Evolutionary conservation across 1,140 invertebrate genomes (phyloP), one percentile per base, ranked within the genome.

Genomic region (Telenomus remus): DNA sequence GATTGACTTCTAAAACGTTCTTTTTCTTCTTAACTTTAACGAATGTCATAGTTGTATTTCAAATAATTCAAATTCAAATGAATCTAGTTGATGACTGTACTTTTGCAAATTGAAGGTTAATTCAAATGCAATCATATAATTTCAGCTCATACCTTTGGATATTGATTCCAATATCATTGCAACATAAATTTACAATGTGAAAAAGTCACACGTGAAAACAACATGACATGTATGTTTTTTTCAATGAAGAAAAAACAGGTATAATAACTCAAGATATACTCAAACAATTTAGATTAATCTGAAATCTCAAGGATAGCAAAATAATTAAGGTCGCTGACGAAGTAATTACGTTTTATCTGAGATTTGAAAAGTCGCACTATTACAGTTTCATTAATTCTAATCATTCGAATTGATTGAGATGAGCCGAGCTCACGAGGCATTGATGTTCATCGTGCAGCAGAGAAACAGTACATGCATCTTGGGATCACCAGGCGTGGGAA

Each of bases 331-430:
- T 42, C 47, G 57, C 13, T 43, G 27, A 71, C 53, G 49, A 63
- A 59, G n/a, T 12, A 42, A 43, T 39, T 51, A 27, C 44, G 12
- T 60, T 74, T 39, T 56, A 53, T 46, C 39, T 61, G 27, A 16
- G 44, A 55, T 53, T 63, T 9, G 3, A 34, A 66, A 74, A 63
- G 27, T 75, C 55, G 37, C 59, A 63, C 56, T 2, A 71, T 68
- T 68, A 63, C 37, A 61, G 48, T 56, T 71, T 47, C 56, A 54
- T 71, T 35, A 63, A 57, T 9, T 76, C 46, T 54, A 56, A 51
- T 69, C 54, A 69, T 53, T 9, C 13, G 43, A 68, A 72, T 68
- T 71, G 68, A 76, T 76, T 76, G 61, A 66, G 63, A 49, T 60
- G 54, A 69, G 69, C 43, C 54, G 6, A 60, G 13, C 11, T 3